These are phyloP conservation scores for Ethmia dodecea DNA, from an alignment of 2,888 invertebrate genomes.

Conservation along the genomic window DNA sequence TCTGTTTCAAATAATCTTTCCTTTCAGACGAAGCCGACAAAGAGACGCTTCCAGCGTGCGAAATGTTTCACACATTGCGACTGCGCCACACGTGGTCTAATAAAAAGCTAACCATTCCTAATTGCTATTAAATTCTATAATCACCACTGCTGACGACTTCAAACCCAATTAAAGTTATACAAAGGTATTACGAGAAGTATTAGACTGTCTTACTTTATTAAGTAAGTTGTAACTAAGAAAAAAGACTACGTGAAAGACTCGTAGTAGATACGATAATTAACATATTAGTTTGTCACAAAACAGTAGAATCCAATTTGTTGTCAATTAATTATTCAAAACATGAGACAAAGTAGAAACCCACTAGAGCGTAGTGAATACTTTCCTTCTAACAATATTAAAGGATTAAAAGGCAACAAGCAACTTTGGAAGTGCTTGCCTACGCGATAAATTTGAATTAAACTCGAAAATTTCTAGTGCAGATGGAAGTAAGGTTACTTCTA, in stretches of 20 bases:
- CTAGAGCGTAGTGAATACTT: slow-evolving; percentile 47
- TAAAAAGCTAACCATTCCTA: no score
- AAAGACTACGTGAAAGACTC: no score
- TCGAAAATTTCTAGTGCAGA: slow-evolving; percentile 46
- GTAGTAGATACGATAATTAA: no score
- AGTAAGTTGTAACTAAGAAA: no score
- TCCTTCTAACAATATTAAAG: slow-evolving; percentile 51
- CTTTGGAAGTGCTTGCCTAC: slow-evolving; percentile 33
- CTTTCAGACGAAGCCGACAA: slow-evolving; percentile 31
- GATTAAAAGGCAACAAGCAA: slow-evolving; percentile 46
- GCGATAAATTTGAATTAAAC: slow-evolving; percentile 52
- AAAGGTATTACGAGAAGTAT: no score
- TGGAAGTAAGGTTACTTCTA: slow-evolving; percentile 41
- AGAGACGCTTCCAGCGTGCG: slow-evolving; percentile 42
- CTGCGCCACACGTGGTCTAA: slow-evolving; percentile 31
- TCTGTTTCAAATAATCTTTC: background rate
- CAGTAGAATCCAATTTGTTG: slow-evolving; percentile 43
- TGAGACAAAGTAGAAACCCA: slow-evolving; percentile 40
- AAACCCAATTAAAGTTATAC: no score
- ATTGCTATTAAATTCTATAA: background rate
- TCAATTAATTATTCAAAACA: slow-evolving; percentile 51
- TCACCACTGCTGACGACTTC: background rate
- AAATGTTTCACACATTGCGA: slow-evolving; percentile 54
- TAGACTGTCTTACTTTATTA: no score
- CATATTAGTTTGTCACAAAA: no score